Conservation (phyloP, 2,888 invertebrate genomes). For the Drosophila silvestris region DNA sequence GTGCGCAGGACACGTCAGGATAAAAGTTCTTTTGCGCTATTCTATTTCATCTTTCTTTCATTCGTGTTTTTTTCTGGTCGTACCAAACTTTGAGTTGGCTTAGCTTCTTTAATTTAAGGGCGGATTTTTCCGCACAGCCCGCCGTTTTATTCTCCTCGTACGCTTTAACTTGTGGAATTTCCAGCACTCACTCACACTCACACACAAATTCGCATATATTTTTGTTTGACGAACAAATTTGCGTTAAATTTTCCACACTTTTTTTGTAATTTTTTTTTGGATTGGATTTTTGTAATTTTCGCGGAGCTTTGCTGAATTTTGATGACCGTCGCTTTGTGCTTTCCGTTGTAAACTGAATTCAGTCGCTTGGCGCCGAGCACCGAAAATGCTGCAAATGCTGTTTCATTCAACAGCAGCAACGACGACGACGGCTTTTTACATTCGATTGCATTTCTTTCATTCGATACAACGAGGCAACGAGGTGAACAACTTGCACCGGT, state of each 20-base stretch:
- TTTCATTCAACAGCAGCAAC: conserved; percentile 17
- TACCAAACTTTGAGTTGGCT: conserved; percentile 76
- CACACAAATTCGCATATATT: conserved; percentile 15
- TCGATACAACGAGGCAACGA: conserved; percentile 30
- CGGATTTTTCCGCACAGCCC: conserved; percentile 64
- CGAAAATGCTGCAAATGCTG: conserved; percentile 31
- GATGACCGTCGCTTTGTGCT: conserved; percentile 84
- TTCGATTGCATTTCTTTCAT: conserved; percentile 39
- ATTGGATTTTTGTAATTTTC: conserved; percentile 18
- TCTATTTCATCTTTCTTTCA: conserved; percentile 19
- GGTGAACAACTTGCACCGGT: conserved; percentile 21
- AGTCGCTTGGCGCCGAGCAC: conserved; percentile 66
- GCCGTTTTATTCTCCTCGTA: conserved; percentile 37
- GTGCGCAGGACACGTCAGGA: conserved; percentile 79
- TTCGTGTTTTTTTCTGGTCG: conserved; percentile 22
- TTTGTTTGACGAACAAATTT: conserved; percentile 37
- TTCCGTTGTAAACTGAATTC: conserved; percentile 84
- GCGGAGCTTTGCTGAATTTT: conserved; percentile 65
- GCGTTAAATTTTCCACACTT: conserved; percentile 23
- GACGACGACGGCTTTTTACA: conserved; percentile 31
- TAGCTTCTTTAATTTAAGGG: conserved; percentile 67
- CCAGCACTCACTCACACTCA: conserved; percentile 25
- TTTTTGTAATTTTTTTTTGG: neutral
- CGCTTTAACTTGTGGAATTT: conserved; percentile 48
- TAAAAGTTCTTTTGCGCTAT: conserved; percentile 43